These are phyloP conservation scores for Poeciliopsis infans DNA, from an alignment of 2,797 vertebrate species.

Conservation along the genomic window DNA sequence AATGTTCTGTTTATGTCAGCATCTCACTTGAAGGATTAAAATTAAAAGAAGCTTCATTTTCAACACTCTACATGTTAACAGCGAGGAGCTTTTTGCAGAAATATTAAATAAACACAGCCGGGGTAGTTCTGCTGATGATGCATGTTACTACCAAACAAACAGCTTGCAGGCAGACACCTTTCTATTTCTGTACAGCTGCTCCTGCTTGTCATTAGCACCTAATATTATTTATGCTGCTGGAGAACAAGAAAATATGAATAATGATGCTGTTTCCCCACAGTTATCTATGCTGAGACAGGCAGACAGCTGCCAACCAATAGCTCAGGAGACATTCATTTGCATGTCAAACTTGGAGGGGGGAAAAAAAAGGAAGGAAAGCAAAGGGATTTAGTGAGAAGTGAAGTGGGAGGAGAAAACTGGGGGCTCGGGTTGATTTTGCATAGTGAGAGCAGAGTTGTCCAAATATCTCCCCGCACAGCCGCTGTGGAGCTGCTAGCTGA, in stretches of 20 bases:
- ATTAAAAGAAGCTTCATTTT: not conserved
- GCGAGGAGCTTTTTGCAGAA: slow-evolving; percentile 12
- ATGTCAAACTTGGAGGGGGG: slow-evolving; percentile 47
- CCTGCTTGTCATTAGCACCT: slow-evolving; percentile 50
- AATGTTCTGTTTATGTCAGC: slow-evolving; percentile 4
- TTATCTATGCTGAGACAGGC: slow-evolving; percentile 55
- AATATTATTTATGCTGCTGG: slow-evolving; percentile 47
- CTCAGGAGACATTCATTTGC: slow-evolving; percentile 60
- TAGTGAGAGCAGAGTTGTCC: slow-evolving; percentile 33
- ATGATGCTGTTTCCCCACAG: slow-evolving; percentile 41
- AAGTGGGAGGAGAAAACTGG: slow-evolving; percentile 5
- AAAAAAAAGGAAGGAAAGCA: slow-evolving; percentile 27
- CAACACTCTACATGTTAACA: slow-evolving; percentile 17
- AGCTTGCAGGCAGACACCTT: slow-evolving; percentile 45
- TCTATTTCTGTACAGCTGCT: slow-evolving; percentile 30
- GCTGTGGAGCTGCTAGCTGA: slow-evolving; percentile 57
- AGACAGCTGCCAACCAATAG: slow-evolving; percentile 55
- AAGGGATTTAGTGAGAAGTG: slow-evolving; percentile 27
- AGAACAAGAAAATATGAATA: slow-evolving; percentile 55
- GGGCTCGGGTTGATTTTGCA: slow-evolving; percentile 43
- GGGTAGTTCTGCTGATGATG: slow-evolving; percentile 43
- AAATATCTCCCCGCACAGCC: slow-evolving; percentile 57
- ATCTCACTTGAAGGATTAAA: slow-evolving; percentile 4
- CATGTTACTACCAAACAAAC: slow-evolving; percentile 56
- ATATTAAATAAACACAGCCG: slow-evolving; percentile 12